Conservation (phyloP, 2,797 vertebrate genomes). For the Euphonia xanthogaster region DNA sequence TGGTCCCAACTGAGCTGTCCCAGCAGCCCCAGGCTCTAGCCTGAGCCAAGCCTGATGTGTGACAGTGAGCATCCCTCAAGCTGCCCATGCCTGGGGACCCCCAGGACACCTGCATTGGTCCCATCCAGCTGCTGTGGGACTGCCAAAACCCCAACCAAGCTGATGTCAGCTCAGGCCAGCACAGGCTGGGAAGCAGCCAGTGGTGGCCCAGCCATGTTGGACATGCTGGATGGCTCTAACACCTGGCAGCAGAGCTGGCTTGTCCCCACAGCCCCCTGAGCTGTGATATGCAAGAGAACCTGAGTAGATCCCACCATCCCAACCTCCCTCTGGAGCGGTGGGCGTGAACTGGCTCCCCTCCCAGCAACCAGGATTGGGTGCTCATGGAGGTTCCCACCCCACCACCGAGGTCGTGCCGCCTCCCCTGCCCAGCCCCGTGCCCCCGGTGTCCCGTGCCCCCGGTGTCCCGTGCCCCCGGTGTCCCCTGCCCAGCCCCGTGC, state of each 20-base stretch:
- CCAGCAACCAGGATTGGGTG: neutral
- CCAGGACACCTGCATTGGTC: accelerated
- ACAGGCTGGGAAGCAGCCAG: accelerated
- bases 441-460: too few species aligned
- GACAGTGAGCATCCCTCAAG: neutral
- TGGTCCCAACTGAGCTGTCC: neutral
- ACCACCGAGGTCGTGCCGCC: neutral
- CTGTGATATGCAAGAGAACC: neutral
- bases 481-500: accelerated
- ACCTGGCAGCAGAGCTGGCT: neutral
- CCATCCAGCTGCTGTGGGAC: accelerated
- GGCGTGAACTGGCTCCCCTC: neutral
- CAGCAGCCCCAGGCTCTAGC: neutral
- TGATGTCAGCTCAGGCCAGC: neutral
- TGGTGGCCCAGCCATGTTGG: neutral
- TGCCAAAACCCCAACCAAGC: neutral
- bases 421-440: accelerated
- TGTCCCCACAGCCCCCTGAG: neutral
- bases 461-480: too few species aligned
- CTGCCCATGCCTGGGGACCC: neutral
- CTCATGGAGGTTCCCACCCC: accelerated
- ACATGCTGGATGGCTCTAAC: neutral
- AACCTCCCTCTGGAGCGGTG: accelerated
- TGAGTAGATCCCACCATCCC: neutral
- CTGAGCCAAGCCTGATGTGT: neutral